Conservation (phyloP, 2,797 vertebrate species). For the Aphelocoma californica region DNA sequence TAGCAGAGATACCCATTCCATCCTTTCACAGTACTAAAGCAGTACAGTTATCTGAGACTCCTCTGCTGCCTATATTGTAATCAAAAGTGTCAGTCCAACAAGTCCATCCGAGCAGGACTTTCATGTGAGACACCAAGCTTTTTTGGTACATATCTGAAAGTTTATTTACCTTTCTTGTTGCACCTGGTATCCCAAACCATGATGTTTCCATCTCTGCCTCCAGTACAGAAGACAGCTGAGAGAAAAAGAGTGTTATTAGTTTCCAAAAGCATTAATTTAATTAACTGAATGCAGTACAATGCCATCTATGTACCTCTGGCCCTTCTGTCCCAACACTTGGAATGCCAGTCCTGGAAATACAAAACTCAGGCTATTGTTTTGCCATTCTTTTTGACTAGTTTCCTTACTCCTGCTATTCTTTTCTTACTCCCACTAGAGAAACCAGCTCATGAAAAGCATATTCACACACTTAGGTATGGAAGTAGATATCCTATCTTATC, state of each 20-base stretch:
- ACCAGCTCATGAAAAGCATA: neutral
- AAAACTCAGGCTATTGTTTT: neutral
- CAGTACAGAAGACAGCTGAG: slow-evolving; percentile 93
- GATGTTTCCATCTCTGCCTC: slow-evolving; percentile 96
- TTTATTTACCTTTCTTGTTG: slow-evolving; percentile 91
- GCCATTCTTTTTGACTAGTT: neutral
- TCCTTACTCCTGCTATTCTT: neutral
- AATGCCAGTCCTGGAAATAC: neutral
- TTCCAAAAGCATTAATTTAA: neutral
- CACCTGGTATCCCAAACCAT: slow-evolving; percentile 98
- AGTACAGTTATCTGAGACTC: neutral
- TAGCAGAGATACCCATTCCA: neutral
- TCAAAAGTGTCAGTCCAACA: neutral
- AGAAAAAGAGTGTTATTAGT: neutral
- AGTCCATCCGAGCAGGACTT: neutral
- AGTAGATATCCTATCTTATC: neutral
- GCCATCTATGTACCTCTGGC: neutral
- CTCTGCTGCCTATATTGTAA: neutral
- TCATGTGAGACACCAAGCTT: neutral
- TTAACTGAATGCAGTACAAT: neutral
- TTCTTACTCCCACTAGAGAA: neutral
- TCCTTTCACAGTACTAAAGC: neutral
- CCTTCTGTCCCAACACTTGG: neutral
- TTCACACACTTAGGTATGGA: neutral
- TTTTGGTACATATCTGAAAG: neutral